Evolutionary conservation across 2,797 vertebrate genomes (phyloP).

Genomic region (Onychomys arenicola): DNA sequence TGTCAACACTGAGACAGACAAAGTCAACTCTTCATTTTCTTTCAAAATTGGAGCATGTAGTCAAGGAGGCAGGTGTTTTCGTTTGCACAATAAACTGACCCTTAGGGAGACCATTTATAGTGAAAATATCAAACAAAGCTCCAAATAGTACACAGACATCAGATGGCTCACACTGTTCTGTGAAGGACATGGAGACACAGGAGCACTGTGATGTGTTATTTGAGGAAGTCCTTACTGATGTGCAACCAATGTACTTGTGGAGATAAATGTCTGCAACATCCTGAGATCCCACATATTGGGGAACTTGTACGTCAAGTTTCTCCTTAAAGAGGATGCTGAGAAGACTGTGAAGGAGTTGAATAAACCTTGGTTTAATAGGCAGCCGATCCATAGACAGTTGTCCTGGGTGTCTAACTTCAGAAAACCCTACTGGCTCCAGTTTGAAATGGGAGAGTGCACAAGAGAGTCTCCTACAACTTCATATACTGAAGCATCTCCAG

Average conservation of each 20-base stretch:
- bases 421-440: not conserved
- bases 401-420: not conserved
- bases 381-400: not conserved
- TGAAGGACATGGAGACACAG: rapidly evolving
- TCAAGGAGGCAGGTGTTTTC: not conserved
- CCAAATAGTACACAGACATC: rapidly evolving
- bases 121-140: not conserved
- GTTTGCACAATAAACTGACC: not conserved
- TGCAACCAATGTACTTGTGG: not conserved
- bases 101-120: not conserved
- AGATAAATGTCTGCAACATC: not conserved
- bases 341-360: not conserved
- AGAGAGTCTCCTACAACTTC: too few species aligned
- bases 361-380: too few species aligned
- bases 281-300: rapidly evolving
- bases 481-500: too few species aligned
- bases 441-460: too few species aligned
- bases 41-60: not conserved
- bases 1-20: not conserved
- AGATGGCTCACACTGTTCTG: not conserved
- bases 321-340: not conserved
- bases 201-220: not conserved
- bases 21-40: not conserved
- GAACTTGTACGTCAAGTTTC: not conserved
- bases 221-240: not conserved